Conservation (phyloP, 2,888 invertebrate genomes). For the Saturnia pavonia region DNA sequence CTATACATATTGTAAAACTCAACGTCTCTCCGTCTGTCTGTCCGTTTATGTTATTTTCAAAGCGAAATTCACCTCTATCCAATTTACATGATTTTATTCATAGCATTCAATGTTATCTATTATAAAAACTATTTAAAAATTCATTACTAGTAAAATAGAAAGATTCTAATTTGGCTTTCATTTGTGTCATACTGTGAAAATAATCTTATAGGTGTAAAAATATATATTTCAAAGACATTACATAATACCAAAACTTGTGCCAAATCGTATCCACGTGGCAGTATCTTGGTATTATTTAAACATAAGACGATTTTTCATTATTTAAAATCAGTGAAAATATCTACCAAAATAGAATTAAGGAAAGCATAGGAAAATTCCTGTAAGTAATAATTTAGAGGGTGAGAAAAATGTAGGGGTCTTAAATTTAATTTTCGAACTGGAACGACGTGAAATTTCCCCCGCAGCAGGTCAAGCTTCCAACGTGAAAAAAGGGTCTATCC, state of each 20-base stretch:
- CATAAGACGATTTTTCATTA: neutral
- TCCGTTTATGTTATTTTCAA: too few relatives aligned
- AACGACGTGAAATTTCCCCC: constrained; percentile 75
- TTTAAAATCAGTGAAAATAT: neutral
- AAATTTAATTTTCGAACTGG: constrained; percentile 79
- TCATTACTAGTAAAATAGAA: too few relatives aligned
- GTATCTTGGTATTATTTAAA: neutral
- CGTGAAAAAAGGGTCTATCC: constrained; percentile 46
- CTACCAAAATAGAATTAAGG: constrained; percentile 7
- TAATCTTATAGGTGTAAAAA: too few relatives aligned
- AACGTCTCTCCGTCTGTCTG: too few relatives aligned
- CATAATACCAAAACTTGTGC: neutral
- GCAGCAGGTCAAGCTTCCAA: constrained; percentile 67
- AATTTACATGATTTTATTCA: too few relatives aligned
- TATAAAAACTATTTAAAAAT: too few relatives aligned
- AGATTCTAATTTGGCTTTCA: too few relatives aligned
- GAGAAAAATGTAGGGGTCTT: constrained; percentile 77
- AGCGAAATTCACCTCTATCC: too few relatives aligned
- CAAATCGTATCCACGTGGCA: neutral
- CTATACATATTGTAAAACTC: too few relatives aligned
- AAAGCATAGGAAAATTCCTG: constrained; percentile 52
- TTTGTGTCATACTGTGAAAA: neutral
- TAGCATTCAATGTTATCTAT: too few relatives aligned
- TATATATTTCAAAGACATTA: neutral
- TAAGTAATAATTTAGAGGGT: constrained; percentile 72